These are phyloP conservation scores for Gavia stellata DNA, from an alignment of 2,113 vertebrate species.

Conservation along the genomic window DNA sequence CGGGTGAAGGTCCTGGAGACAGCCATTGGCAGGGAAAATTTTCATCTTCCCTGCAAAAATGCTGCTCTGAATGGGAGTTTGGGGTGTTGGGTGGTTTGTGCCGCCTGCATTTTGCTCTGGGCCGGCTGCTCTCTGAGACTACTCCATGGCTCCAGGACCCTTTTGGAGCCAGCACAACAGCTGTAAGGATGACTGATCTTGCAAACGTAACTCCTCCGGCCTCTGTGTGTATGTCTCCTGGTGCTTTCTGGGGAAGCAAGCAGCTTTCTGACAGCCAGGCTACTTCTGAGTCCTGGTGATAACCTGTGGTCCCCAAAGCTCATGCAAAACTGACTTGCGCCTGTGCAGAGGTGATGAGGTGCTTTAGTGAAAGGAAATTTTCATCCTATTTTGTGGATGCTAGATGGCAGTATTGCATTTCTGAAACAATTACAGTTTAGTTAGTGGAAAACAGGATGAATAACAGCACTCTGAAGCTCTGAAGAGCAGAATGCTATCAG, in stretches of 20 bases:
- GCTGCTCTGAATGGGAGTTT: not conserved
- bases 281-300: not conserved
- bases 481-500: not conserved
- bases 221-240: not conserved
- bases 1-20: not conserved
- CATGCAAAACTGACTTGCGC: not conserved
- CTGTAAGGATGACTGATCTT: not conserved
- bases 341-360: not conserved
- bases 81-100: not conserved
- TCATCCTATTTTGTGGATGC: not conserved
- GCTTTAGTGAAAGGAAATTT: not conserved
- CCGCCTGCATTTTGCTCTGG: not conserved
- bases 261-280: not conserved
- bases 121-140: too few species aligned
- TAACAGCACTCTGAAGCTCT: not conserved
- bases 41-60: not conserved
- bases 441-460: not conserved
- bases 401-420: constrained; percentile 63
- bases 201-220: not conserved
- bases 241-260: not conserved
- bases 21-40: not conserved
- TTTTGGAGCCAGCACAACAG: not conserved
- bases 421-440: not conserved
- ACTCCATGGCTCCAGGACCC: not conserved
- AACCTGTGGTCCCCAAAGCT: not conserved